Evolutionary conservation across 2,888 invertebrate genomes (phyloP), one percentile per base, ranked within the genome.

Genomic region (Eurytoma adleriae): DNA sequence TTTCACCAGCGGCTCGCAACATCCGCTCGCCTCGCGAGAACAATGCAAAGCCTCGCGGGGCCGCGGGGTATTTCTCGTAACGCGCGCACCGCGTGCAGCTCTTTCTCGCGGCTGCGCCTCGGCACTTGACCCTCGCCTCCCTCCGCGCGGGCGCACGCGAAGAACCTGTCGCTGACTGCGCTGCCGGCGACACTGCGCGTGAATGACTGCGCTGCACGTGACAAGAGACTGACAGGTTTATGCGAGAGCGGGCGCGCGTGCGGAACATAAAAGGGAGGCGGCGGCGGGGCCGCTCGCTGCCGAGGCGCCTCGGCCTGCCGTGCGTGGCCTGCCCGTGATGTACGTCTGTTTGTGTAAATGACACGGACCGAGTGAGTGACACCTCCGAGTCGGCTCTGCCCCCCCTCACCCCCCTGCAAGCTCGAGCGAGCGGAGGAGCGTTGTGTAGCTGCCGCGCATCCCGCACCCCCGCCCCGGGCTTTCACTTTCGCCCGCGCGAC

Each of bases 181-280:
- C 57, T 64, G 40, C 83, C 83, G 85, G 85, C 81, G 78, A 81
- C 85, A 87, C 83, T 89, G 90, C 89, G 89, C 87, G 88, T 89
- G 90, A 90, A 90, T 90, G 90, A 90, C 90, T 90, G 89, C 88
- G 84, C 89, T 90, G 90, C 89, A 83, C 86, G 87, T 90, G 90
- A 90, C 90, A 90, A 87, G 87, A 90, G 90, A 90, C 90, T 90
- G 90, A 90, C 90, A 90, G 90, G 90, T 90, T 90, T 90, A 90
- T 90, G 90, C 88, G 88, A 87, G 85, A 87, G 87, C 87, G 87
- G 86, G 88, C 88, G 50, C 79, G 70, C 78, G 74, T 57, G 67
- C 66, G 64, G 54, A 76, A 74, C 82, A 80, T 80, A 82, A 82
- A 82, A 82, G 82, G 72, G 66, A 73, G 54, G 40, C 67, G 48